phyloP scores from a whole-genome alignment of 2,113 vertebrate species.

The Chauna torquata region DNA sequence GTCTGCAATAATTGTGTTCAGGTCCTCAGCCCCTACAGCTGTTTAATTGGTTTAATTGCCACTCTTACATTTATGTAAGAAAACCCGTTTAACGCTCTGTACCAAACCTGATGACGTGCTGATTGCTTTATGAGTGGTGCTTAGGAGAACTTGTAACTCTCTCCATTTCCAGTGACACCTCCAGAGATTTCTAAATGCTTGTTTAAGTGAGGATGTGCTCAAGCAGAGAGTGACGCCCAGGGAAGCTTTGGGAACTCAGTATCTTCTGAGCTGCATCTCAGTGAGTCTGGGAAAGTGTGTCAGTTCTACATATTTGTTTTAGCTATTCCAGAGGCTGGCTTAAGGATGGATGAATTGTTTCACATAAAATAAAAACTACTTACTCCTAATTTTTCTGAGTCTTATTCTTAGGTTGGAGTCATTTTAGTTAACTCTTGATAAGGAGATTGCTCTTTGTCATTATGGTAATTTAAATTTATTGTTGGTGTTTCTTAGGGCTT shows the following conservation, averaged over 20 bases:
- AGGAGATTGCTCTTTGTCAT: not conserved
- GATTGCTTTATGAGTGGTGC: not conserved
- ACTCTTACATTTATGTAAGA: not conserved
- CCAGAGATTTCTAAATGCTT: not conserved
- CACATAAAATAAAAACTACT: not conserved
- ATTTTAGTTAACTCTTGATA: not conserved
- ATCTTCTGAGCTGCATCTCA: not conserved
- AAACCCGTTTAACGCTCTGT: not conserved
- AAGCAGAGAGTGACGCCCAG: not conserved
- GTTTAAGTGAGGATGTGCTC: not conserved
- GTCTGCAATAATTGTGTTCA: not conserved
- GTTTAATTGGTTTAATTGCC: not conserved
- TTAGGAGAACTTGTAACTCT: not conserved
- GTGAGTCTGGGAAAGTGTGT: not conserved
- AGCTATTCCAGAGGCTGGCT: not conserved
- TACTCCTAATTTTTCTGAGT: not conserved
- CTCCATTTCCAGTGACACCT: not conserved
- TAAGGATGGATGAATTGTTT: not conserved
- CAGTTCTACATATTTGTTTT: not conserved
- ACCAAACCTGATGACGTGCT: not conserved
- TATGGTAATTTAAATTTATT: not conserved
- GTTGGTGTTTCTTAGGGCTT: slow-evolving; percentile 69
- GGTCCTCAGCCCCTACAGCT: not conserved
- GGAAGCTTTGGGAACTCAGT: not conserved
- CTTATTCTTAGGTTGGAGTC: not conserved